Base-by-base conservation (phyloP, 2,113 vertebrate genomes). In the Rhinoderma darwinii region DNA sequence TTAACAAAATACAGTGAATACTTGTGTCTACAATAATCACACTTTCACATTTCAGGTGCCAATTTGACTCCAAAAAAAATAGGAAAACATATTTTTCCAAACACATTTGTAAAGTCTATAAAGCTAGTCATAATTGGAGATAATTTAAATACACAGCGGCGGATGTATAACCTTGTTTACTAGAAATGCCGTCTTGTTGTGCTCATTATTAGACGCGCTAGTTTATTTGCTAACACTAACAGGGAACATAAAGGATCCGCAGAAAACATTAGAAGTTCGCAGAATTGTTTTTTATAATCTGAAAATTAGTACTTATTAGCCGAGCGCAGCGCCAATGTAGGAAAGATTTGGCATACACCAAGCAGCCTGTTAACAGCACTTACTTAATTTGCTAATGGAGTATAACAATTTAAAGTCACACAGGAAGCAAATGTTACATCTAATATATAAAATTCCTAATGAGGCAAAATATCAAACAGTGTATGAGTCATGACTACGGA, bases 361-460 rank as follows among this genome's bases (percentile, higher is more conserved):
- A 50, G 68, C 68, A n/a, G 66, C 39, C 66, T 82, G 85, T 87
- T 87, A 87, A 74, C 66, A 56, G 85, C 85, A 87, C 78, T 73
- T 74, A 82, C 78, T 75, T 87, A 87, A 87, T 87, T 82, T 61
- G 78, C 51, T 82, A 82, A 87, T 82, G 78, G 85, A 75, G 78
- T 61, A 43, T 20, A 61, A 72, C 70, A 82, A 82, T 82, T 82
- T 87, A n/a, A 81, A 73, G 51, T 61, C 72, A 63, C 51, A 63
- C 78, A 74, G 85, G 35, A 86, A 73, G 76, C 68, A 39, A 50
- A 56, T 74, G 68, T 87, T 87, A 61, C 76, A 32, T 82, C 63
- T 74, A 18, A 76, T 87, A 76, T 87, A 59, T 35, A n/a, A 74
- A 82, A 56, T 54, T 61, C 35, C 32, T 81, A 81, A 86, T 73